A percentile compares a stretch with the other conserved stretches of the same genome.
phyloP scores from a whole-genome alignment of 2,113 vertebrate species.

The Bubo bubo region DNA sequence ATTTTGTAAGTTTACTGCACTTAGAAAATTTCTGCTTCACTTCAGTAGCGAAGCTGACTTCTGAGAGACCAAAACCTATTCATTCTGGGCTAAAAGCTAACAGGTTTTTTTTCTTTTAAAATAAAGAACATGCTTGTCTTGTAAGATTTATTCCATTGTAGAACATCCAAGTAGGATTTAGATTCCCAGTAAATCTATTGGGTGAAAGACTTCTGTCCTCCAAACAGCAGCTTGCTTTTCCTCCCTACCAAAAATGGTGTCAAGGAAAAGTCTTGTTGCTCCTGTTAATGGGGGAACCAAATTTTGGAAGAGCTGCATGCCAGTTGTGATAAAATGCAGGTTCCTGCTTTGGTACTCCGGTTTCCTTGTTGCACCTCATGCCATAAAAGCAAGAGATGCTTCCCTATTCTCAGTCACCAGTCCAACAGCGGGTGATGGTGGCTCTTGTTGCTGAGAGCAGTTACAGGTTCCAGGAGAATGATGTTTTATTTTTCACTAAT shows the following conservation, averaged over 20 bases:
- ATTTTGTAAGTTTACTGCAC: neutral
- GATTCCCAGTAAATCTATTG: neutral
- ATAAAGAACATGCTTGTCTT: neutral
- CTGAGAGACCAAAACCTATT: neutral
- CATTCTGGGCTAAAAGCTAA: neutral
- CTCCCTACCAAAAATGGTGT: neutral
- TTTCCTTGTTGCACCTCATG: neutral
- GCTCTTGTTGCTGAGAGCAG: neutral
- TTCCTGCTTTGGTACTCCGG: neutral
- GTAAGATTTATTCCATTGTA: neutral
- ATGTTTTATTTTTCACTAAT: neutral
- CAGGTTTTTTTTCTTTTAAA: neutral
- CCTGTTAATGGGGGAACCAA: neutral
- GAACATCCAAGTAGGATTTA: neutral
- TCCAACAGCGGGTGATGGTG: rapidly evolving
- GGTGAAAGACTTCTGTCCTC: neutral
- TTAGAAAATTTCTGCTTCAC: too few relatives aligned
- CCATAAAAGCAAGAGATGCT: rapidly evolving
- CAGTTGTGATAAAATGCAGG: too few relatives aligned
- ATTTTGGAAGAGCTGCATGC: neutral
- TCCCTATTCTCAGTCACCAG: neutral
- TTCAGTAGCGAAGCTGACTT: neutral
- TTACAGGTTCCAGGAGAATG: neutral
- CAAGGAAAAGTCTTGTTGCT: neutral
- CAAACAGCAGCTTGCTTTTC: neutral